Evolutionary conservation across 2,797 vertebrate species (phyloP), one percentile per base, ranked within the genome.

Genomic region (Semotilus atromaculatus): DNA sequence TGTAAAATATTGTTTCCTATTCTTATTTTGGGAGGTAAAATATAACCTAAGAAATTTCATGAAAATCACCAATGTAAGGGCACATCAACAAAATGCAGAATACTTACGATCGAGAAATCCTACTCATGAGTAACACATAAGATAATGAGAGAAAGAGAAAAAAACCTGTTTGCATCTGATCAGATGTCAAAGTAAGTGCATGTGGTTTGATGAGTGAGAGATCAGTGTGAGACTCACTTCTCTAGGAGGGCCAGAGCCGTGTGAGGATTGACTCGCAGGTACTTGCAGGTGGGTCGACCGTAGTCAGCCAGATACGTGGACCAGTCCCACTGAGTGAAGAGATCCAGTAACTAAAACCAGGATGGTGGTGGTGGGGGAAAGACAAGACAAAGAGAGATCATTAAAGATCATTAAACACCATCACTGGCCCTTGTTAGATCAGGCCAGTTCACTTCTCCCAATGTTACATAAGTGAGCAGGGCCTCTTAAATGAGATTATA

Each of bases 321-420:
- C 98, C 98, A 99, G 76, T 99, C 98, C 98, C 98, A 99, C 88
- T 97, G 96, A 60, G 96, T 97, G 92, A 99, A 99, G 36, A 99
- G 95, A 66, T 99, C 97, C 88, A 99, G 91, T 40, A 99, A 92
- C 97, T 99, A 90, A 18, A 66, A 23, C n/a, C 87, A 2, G 40
- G 23, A 87, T 70, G 81, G 87, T 71, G 77, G 29, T 19, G 70
- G 31, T 31, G 19, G 6, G 53, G 36, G 48, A 4, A 64, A 75
- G 8, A 38, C n/a, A 34, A 71, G 58, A 80, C 75, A 86, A 80
- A 83, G 88, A 85, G 67, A 85, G 90, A 83, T 70, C 48, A 82
- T 83, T 79, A 76, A 71, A 87, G 66, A 38, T 55, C 79, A 88
- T 86, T 88, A 87, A 85, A 81, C 79, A 83, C 76, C 67, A 89